These are phyloP conservation scores for Plectrocnemia conspersa DNA, from an alignment of 1,140 invertebrate species.

Conservation along the genomic window DNA sequence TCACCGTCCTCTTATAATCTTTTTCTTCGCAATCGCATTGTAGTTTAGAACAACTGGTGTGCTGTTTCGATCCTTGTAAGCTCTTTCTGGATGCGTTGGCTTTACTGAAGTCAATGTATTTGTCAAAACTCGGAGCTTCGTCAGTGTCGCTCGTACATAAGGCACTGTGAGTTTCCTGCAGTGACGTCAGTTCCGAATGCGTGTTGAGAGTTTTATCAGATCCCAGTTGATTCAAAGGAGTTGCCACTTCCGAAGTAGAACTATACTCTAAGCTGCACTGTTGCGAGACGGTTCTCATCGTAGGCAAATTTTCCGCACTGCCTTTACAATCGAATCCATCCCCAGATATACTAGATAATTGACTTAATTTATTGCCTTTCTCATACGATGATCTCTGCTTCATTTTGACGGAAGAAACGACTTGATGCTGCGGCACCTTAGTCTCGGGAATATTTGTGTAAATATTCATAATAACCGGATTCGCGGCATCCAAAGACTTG, in stretches of 20 bases:
- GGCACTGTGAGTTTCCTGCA: constrained; percentile 49
- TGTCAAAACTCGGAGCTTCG: constrained; percentile 42
- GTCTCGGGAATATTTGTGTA: constrained; percentile 70
- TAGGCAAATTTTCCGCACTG: constrained; percentile 41
- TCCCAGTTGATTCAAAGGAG: constrained; percentile 44
- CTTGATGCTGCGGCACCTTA: constrained; percentile 57
- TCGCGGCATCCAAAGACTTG: constrained; percentile 29
- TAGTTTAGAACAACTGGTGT: constrained; percentile 32
- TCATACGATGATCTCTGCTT: constrained; percentile 36
- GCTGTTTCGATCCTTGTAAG: constrained; percentile 28
- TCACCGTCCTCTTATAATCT: constrained; percentile 20
- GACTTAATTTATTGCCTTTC: constrained; percentile 38
- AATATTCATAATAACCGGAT: constrained; percentile 63
- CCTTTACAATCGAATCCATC: constrained; percentile 44
- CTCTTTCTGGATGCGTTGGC: constrained; percentile 7
- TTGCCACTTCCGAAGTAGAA: constrained; percentile 46
- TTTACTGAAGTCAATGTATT: constrained; percentile 45
- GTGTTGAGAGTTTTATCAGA: constrained; percentile 50
- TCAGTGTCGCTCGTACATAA: constrained; percentile 49
- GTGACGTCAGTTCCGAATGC: constrained; percentile 48
- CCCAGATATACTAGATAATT: constrained; percentile 44
- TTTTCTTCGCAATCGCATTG: constrained; percentile 18
- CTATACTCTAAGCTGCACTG: constrained; percentile 51
- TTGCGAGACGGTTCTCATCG: constrained; percentile 51
- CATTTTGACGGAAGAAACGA: constrained; percentile 46